Percentiles rank a stretch among this genome's conserved stretches.
These are phyloP conservation scores for Clanis bilineata DNA, from an alignment of 2,888 invertebrate genomes.

Conservation along the genomic window DNA sequence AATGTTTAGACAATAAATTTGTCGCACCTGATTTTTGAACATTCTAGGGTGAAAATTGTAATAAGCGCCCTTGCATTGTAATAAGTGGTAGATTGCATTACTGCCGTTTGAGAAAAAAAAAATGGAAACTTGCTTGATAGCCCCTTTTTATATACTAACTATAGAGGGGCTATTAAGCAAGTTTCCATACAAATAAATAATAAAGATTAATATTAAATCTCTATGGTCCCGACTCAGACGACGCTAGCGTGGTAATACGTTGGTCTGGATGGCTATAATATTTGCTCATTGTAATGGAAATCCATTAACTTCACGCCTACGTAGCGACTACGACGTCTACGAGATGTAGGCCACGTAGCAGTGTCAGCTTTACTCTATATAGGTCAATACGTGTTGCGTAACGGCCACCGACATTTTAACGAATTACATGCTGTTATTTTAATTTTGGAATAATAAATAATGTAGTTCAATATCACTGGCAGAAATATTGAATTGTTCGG, in stretches of 20 bases:
- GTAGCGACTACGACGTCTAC: conserved; percentile 30
- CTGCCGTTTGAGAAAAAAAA: no score
- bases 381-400: conserved; percentile 23
- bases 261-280: conserved; percentile 22
- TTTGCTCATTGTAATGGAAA: conserved; percentile 56
- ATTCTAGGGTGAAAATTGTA: no score
- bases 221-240: no score
- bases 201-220: no score
- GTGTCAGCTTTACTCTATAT: conserved; percentile 25
- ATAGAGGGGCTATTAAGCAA: no score
- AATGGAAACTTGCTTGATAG: no score
- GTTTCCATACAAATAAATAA: no score
- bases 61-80: no score
- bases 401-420: not conserved
- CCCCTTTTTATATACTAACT: no score
- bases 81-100: no score
- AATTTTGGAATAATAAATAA: not conserved
- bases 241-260: not conserved
- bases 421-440: not conserved
- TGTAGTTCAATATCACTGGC: not conserved
- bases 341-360: conserved; percentile 26
- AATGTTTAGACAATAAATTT: no score
- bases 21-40: no score
- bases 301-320: conserved; percentile 56
- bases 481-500: not conserved